Evolutionary conservation across 2,888 invertebrate genomes (phyloP).

Genomic region (Lochmaea crataegi): DNA sequence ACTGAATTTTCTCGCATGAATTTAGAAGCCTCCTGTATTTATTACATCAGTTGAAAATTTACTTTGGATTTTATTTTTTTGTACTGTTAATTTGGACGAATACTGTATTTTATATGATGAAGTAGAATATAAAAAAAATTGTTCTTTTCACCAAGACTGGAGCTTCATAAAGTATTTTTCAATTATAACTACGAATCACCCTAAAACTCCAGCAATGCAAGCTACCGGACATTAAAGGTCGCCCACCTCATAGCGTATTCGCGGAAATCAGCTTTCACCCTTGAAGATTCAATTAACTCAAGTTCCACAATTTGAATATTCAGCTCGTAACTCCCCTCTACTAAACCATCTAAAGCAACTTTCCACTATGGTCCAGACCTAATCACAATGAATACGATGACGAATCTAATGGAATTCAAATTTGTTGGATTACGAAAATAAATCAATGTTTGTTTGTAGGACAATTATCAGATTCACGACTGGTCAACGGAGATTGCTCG

Average conservation of each 20-base stretch:
- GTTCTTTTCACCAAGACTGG: too few species aligned
- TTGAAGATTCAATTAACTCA: constrained; percentile 21
- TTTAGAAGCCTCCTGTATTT: too few species aligned
- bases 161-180: too few species aligned
- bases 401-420: constrained; percentile 17
- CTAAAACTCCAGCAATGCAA: neutral
- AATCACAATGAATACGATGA: constrained; percentile 10
- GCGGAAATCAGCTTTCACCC: neutral
- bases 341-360: constrained; percentile 6
- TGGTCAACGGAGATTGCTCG: constrained; percentile 45
- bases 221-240: neutral
- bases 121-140: too few species aligned
- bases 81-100: too few species aligned
- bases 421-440: constrained; percentile 23
- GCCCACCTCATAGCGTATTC: neutral
- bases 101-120: too few species aligned
- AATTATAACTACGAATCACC: neutral
- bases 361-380: constrained; percentile 1
- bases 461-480: constrained; percentile 27
- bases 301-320: constrained; percentile 22
- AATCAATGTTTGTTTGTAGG: constrained; percentile 27
- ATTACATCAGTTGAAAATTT: too few species aligned
- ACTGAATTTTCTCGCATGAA: too few species aligned
- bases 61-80: too few species aligned
- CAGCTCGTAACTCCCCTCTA: neutral